These are phyloP conservation scores for Malurus cyaneus DNA, from an alignment of 2,113 vertebrate species.

Conservation along the genomic window DNA sequence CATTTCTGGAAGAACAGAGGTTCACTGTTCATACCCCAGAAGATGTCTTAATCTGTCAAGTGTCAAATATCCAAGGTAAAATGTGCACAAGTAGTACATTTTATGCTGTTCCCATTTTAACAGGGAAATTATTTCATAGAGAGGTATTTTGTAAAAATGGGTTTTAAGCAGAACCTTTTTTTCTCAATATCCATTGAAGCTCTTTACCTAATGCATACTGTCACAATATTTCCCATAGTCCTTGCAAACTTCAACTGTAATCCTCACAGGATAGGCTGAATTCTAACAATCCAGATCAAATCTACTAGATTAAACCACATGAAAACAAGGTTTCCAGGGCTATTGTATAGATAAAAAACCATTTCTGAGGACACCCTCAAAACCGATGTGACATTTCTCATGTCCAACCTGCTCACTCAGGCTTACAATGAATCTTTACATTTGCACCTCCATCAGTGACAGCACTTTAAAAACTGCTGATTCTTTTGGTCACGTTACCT, in stretches of 20 bases:
- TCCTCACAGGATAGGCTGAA: neutral
- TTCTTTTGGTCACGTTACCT: neutral
- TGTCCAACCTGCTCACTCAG: neutral
- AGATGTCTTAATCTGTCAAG: neutral
- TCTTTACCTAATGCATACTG: neutral
- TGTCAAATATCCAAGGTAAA: neutral
- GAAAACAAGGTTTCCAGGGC: neutral
- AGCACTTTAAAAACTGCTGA: slow-evolving; percentile 4
- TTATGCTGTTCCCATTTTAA: neutral
- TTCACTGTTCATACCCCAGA: neutral
- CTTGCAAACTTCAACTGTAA: neutral
- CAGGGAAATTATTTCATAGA: neutral
- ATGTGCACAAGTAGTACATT: neutral
- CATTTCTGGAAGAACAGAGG: neutral
- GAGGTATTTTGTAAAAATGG: neutral
- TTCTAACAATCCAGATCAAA: neutral
- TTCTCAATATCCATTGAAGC: neutral
- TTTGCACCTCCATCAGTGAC: neutral
- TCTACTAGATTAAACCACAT: neutral
- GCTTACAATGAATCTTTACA: neutral
- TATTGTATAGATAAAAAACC: neutral
- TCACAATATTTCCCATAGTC: neutral
- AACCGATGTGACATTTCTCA: neutral
- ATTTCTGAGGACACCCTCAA: neutral
- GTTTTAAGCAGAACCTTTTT: neutral